Conservation (phyloP, 2,113 vertebrate species). For the Physeter macrocephalus region DNA sequence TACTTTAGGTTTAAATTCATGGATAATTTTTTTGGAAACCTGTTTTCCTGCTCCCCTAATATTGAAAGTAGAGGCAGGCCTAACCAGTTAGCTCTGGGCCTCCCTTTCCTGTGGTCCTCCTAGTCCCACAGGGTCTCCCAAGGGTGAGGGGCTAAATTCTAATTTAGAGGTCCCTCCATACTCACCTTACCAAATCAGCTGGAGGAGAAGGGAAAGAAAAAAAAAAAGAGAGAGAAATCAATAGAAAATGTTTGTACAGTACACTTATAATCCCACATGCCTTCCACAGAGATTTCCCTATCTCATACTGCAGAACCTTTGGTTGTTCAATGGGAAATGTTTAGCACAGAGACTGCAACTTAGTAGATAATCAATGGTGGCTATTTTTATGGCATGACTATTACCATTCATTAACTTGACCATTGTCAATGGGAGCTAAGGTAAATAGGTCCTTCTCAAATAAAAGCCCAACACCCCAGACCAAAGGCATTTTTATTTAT, state of each 20-base stretch:
- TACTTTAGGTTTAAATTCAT: not conserved
- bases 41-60: not conserved
- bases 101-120: not conserved
- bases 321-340: not conserved
- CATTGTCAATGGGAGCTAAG: not conserved
- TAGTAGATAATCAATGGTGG: not conserved
- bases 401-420: not conserved
- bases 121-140: not conserved
- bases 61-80: not conserved
- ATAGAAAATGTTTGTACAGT: not conserved
- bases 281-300: not conserved
- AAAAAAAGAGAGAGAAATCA: not conserved
- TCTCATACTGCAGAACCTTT: not conserved
- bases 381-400: not conserved
- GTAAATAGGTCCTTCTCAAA: not conserved
- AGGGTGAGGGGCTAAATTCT: not conserved
- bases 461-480: not conserved
- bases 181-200: not conserved
- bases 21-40: too few relatives aligned
- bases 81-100: not conserved
- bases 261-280: not conserved
- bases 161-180: not conserved
- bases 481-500: not conserved
- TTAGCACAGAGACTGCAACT: not conserved
- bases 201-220: not conserved